These are phyloP conservation scores for Spodoptera exigua DNA, from an alignment of 2,888 invertebrate genomes.

Conservation along the genomic window DNA sequence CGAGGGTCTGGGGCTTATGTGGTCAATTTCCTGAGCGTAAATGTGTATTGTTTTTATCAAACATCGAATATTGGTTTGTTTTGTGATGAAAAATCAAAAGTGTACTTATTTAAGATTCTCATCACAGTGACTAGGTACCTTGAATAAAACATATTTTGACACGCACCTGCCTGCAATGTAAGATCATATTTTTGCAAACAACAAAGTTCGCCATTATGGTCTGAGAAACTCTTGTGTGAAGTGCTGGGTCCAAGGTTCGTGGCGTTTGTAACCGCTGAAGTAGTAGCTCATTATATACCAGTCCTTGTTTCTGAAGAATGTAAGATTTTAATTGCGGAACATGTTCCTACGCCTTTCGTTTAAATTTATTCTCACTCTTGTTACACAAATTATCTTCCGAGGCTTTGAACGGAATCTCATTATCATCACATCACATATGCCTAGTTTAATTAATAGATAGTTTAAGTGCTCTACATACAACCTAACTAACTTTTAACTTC, in stretches of 20 bases:
- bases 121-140: conserved; percentile 11
- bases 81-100: conserved; percentile 21
- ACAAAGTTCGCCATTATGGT: too few relatives aligned
- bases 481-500: too few relatives aligned
- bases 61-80: conserved; percentile 17
- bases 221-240: conserved; percentile 7
- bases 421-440: too few relatives aligned
- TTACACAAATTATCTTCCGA: too few relatives aligned
- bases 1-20: conserved; percentile 49
- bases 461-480: too few relatives aligned
- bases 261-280: conserved; percentile 13
- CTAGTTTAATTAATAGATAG: too few relatives aligned
- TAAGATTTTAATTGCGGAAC: too few relatives aligned
- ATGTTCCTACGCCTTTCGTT: too few relatives aligned
- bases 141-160: conserved; percentile 36
- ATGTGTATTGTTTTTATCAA: conserved; percentile 35
- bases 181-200: conserved; percentile 9
- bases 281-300: conserved; percentile 17
- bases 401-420: too few relatives aligned
- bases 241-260: conserved; percentile 32
- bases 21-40: conserved; percentile 33
- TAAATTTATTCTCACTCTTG: too few relatives aligned
- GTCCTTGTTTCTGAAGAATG: neutral
- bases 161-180: conserved; percentile 16
- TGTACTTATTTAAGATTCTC: conserved; percentile 32